Evolutionary conservation across 2,888 invertebrate genomes (phyloP).

Genomic region (Timandra comae): DNA sequence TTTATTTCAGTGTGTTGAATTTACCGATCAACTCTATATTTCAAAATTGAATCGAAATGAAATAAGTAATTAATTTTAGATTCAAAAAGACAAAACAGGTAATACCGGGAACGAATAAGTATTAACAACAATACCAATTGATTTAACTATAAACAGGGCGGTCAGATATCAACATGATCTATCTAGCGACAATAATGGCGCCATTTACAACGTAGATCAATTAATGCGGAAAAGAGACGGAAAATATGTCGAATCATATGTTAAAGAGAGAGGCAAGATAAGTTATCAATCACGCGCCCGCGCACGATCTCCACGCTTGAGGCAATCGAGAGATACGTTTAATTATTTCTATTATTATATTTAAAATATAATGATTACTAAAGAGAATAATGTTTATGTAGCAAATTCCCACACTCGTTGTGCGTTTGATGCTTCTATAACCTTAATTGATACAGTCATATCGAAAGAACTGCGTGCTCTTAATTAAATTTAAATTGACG

Average conservation of each 20-base stretch:
- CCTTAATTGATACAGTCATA: slow-evolving; percentile 38
- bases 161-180: slow-evolving; percentile 56
- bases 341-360: slow-evolving; percentile 77
- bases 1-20: too few relatives aligned
- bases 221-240: slow-evolving; percentile 56
- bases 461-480: too few relatives aligned
- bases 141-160: slow-evolving; percentile 54
- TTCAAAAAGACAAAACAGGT: too few relatives aligned
- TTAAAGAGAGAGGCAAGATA: slow-evolving; percentile 36
- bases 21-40: too few relatives aligned
- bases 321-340: slow-evolving; percentile 66
- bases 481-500: too few relatives aligned
- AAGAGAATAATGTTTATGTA: slow-evolving; percentile 37
- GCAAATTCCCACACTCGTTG: slow-evolving; percentile 59
- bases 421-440: slow-evolving; percentile 25
- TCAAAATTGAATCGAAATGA: slow-evolving; percentile 1
- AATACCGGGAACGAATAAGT: neutral
- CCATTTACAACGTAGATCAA: slow-evolving; percentile 66
- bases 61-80: too few relatives aligned
- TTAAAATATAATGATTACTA: slow-evolving; percentile 67
- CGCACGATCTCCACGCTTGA: slow-evolving; percentile 61
- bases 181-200: slow-evolving; percentile 66
- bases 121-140: slow-evolving; percentile 45
- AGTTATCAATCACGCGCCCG: slow-evolving; percentile 73
- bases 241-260: slow-evolving; percentile 18